Evolutionary conservation across 64 coral and sea anemone genomes (phyloP).

Genomic region (Dendronephthya gigantea): DNA sequence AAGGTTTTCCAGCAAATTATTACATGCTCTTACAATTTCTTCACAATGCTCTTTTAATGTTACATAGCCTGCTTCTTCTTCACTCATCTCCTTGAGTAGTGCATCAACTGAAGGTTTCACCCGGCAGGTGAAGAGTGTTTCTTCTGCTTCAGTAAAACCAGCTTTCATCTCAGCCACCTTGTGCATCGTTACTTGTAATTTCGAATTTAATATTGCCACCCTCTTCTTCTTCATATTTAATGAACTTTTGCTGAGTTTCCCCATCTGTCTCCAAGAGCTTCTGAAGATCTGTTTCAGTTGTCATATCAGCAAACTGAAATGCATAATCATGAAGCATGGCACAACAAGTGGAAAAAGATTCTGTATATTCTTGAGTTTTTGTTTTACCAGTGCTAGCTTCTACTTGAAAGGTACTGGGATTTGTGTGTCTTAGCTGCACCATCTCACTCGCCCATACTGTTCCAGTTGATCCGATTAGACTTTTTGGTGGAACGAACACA

Average conservation of each 20-base stretch:
- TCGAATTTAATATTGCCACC: background rate
- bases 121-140: background rate
- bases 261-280: slow-evolving; percentile 5
- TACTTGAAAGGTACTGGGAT: background rate
- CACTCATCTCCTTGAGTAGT: background rate
- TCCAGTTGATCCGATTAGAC: background rate
- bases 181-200: background rate
- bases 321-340: background rate
- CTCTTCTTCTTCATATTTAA: background rate
- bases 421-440: background rate
- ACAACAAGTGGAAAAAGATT: background rate
- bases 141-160: background rate
- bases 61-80: background rate
- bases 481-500: background rate
- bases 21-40: background rate
- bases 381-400: background rate
- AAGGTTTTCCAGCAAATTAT: background rate
- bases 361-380: background rate
- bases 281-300: background rate
- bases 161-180: background rate
- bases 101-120: background rate
- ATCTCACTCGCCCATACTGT: background rate
- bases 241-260: background rate
- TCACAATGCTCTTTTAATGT: background rate
- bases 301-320: background rate